Base-by-base conservation (phyloP, 2,888 invertebrate species). In the Hypercompe scribonia region DNA sequence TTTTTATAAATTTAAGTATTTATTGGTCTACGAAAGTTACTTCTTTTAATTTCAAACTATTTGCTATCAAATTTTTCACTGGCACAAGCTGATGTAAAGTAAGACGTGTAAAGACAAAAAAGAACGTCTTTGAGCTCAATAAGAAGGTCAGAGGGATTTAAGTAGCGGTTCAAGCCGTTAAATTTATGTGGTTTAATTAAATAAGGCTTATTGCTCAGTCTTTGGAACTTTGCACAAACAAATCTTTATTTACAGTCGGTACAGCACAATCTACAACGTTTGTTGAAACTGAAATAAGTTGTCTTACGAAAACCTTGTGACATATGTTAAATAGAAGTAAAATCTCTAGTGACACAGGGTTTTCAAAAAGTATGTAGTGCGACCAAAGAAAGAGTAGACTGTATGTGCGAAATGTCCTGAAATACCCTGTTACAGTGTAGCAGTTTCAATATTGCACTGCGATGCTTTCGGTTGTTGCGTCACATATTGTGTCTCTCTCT, bases 151-250 rank as follows among this genome's bases (percentile, higher is more conserved):
- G 50, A 54, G n/a, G n/a, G n/a, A 54, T 54, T 54, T 24, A 54
- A 54, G 24, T 10, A 54, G 50, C 50, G 50, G n/a, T 54, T 24
- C 10, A 54, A 54, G n/a, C n/a, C 3, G n/a, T 54, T 54, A 54
- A 54, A 54, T 54, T 54, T 54, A n/a, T 54, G n/a, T 54, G 50
- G 50, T 54, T 54, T n/a, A 54, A 54, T 54, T 54, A 54, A 54
- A n/a, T 54, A 54, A n/a, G n/a, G 24, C 24, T n/a, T 54, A 54
- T 54, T 24, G n/a, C 50, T 24, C 24, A 24, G 50, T 10, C 24
- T 54, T 54, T 11, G 24, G 50, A n/a, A 11, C 50, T 54, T 54
- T n/a, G 3, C n/a, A 54, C 50, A 54, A n/a, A 54, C n/a, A 54
- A 54, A 54, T 24, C 10, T 54, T 54, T n/a, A 54, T 54, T 54